Evolutionary conservation across 2,888 invertebrate species (phyloP).

Genomic region (Acrobasis repandana): DNA sequence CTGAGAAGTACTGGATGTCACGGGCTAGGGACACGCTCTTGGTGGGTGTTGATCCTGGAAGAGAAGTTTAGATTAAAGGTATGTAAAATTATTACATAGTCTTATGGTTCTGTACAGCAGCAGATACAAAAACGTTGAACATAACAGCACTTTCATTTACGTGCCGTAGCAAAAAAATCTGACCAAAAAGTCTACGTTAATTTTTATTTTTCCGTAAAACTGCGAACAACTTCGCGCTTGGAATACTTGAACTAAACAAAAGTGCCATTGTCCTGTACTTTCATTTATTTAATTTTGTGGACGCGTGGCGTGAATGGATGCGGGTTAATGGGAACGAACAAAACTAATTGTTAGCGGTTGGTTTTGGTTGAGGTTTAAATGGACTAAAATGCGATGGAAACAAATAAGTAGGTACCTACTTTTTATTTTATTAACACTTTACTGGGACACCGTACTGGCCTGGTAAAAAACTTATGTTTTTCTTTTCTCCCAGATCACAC

Average conservation of each 20-base stretch:
- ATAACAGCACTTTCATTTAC: neutral
- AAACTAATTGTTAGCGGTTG: slow-evolving; percentile 28
- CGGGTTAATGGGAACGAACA: slow-evolving; percentile 19
- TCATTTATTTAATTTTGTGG: slow-evolving; percentile 17
- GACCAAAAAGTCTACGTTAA: neutral
- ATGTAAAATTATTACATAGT: too few species aligned
- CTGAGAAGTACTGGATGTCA: slow-evolving; percentile 84
- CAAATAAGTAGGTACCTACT: too few species aligned
- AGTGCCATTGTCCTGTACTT: slow-evolving; percentile 16
- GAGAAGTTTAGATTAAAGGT: slow-evolving; percentile 40
- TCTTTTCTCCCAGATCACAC: too few species aligned
- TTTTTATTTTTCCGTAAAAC: neutral
- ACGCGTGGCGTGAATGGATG: slow-evolving; percentile 7
- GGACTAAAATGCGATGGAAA: too few species aligned
- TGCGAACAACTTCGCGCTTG: neutral
- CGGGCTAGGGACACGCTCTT: slow-evolving; percentile 65
- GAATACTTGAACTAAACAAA: slow-evolving; percentile 12
- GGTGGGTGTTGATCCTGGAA: slow-evolving; percentile 63
- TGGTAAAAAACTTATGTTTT: too few species aligned
- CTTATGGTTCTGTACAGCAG: too few species aligned
- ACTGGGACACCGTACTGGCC: too few species aligned
- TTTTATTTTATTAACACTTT: too few species aligned
- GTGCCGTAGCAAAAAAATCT: neutral
- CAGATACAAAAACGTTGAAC: too few species aligned
- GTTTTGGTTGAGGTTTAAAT: neutral